phyloP scores from a whole-genome alignment of 2,888 invertebrate genomes.

The Drosophila paramelanica region DNA sequence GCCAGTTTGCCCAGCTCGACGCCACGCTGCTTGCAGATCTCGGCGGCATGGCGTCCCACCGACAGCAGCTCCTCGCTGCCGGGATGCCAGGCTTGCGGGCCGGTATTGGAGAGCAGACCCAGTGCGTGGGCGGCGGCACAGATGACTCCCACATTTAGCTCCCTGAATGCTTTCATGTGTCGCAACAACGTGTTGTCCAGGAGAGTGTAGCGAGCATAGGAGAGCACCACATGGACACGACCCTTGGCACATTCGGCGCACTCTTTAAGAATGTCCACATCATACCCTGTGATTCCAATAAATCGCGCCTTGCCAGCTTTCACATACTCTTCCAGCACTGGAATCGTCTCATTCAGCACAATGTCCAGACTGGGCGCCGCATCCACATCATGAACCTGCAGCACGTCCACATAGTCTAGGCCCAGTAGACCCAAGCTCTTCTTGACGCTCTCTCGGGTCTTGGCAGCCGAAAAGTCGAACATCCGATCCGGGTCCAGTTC shows the following conservation, averaged over 20 bases:
- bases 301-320: constrained; percentile 90
- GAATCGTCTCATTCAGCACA: constrained; percentile 93
- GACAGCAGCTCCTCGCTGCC: constrained; percentile 86
- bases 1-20: constrained; percentile 86
- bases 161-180: constrained; percentile 88
- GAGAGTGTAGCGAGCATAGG: constrained; percentile 92
- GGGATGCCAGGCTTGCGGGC: constrained; percentile 93
- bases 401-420: constrained; percentile 93
- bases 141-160: constrained; percentile 90
- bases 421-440: constrained; percentile 90
- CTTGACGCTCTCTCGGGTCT: constrained; percentile 90
- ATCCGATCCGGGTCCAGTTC: constrained; percentile 88
- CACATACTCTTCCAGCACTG: constrained; percentile 91
- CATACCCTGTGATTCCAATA: constrained; percentile 95
- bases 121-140: constrained; percentile 93
- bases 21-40: constrained; percentile 88
- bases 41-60: constrained; percentile 86
- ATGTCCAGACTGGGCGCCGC: constrained; percentile 92
- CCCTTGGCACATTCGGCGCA: constrained; percentile 88
- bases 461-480: constrained; percentile 94
- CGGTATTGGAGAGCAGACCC: constrained; percentile 91
- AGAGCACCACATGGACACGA: constrained; percentile 85
- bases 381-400: constrained; percentile 97
- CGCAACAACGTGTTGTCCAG: constrained; percentile 91
- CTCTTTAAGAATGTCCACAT: constrained; percentile 89